A percentile compares a stretch with the other conserved stretches of the same genome.
Evolutionary conservation across 2,113 vertebrate species (phyloP).

Genomic region (Lophura nycthemera): DNA sequence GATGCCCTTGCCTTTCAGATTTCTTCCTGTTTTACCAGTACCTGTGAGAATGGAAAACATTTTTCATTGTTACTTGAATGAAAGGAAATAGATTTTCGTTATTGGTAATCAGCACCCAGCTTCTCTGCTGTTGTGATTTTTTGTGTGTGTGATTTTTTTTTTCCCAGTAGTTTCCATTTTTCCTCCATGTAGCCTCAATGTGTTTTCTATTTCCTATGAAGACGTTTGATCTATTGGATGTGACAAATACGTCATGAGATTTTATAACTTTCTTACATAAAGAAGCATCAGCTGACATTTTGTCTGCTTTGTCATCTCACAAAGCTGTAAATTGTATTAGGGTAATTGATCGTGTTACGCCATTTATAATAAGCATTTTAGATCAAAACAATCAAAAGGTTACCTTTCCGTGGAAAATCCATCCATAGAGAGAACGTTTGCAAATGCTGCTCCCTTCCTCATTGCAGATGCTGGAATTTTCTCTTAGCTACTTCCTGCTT

Average conservation of each 20-base stretch:
- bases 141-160: background rate
- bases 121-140: background rate
- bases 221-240: conserved; percentile 11
- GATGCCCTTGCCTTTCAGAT: background rate
- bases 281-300: conserved; percentile 1
- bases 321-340: background rate
- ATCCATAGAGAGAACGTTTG: background rate
- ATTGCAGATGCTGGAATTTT: conserved; percentile 7
- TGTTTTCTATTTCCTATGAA: background rate
- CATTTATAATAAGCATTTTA: background rate
- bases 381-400: background rate
- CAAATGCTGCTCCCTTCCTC: background rate
- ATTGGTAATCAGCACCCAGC: background rate
- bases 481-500: conserved; percentile 8
- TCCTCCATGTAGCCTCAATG: background rate
- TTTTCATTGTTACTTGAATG: background rate
- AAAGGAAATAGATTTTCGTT: background rate
- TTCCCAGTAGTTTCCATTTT: background rate
- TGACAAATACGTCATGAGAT: background rate
- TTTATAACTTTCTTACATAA: conserved; percentile 49
- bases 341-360: background rate
- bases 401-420: background rate
- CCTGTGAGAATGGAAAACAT: background rate
- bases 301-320: conserved; percentile 33
- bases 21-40: background rate